Conservation (phyloP, 2,888 invertebrate genomes). For the Archaeoteleia sp. region DNA sequence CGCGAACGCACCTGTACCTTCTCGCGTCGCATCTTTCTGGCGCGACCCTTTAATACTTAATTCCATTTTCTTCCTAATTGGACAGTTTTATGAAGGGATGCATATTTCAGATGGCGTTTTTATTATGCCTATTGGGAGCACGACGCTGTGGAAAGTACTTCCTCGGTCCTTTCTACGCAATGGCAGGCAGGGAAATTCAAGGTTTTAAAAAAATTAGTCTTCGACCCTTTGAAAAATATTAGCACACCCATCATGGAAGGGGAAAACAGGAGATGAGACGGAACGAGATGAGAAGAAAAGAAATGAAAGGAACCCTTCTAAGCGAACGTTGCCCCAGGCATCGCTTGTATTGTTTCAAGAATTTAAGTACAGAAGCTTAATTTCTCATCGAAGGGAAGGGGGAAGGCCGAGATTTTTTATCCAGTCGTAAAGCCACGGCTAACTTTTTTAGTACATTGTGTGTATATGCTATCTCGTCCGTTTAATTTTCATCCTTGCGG, state of each 20-base stretch:
- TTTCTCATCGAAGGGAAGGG: slow-evolving; percentile 58
- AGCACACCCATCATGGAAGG: slow-evolving; percentile 59
- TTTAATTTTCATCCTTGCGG: slow-evolving; percentile 34
- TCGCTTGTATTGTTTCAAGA: slow-evolving; percentile 67
- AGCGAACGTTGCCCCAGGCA: slow-evolving; percentile 43
- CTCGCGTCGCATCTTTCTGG: slow-evolving; percentile 57
- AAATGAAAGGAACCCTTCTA: slow-evolving; percentile 59
- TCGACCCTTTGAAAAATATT: slow-evolving; percentile 72
- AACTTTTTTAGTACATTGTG: slow-evolving; percentile 35
- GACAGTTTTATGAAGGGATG: slow-evolving; percentile 74
- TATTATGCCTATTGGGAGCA: slow-evolving; percentile 73
- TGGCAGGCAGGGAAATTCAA: slow-evolving; percentile 32
- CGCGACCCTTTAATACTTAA: slow-evolving; percentile 72
- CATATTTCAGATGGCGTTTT: slow-evolving; percentile 75
- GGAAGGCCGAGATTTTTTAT: slow-evolving; percentile 26
- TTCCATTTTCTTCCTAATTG: slow-evolving; percentile 74
- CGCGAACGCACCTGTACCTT: slow-evolving; percentile 52
- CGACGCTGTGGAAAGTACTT: slow-evolving; percentile 25
- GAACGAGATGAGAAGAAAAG: slow-evolving; percentile 1
- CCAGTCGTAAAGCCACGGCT: slow-evolving; percentile 19
- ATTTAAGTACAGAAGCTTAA: slow-evolving; percentile 71
- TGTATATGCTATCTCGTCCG: slow-evolving; percentile 10
- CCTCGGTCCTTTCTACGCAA: slow-evolving; percentile 30
- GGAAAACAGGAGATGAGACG: slow-evolving; percentile 16
- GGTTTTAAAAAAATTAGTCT: slow-evolving; percentile 71